Conservation (phyloP, 2,113 vertebrate species). For the Solea senegalensis region DNA sequence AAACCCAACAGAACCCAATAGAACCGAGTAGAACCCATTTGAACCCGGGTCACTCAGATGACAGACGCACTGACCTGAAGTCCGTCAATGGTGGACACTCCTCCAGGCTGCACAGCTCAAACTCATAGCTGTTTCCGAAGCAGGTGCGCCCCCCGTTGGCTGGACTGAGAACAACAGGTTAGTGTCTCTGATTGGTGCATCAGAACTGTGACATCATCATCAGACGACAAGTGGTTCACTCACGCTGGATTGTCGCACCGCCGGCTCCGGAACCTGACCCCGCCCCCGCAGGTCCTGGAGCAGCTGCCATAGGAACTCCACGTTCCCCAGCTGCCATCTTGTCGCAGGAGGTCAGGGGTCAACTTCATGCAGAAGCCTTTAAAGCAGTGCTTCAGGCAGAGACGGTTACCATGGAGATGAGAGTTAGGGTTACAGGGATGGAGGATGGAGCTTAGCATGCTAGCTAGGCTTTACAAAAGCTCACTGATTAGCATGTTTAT, state of each 20-base stretch:
- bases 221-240: slow-evolving; percentile 67
- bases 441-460: not conserved
- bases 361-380: slow-evolving; percentile 95
- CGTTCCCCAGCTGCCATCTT: slow-evolving; percentile 92
- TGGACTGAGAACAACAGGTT: slow-evolving; percentile 79
- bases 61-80: slow-evolving; percentile 79
- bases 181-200: slow-evolving; percentile 17
- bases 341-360: slow-evolving; percentile 91
- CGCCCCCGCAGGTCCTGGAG: slow-evolving; percentile 92
- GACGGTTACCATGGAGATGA: not conserved
- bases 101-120: slow-evolving; percentile 91
- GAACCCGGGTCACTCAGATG: not conserved
- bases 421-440: no score
- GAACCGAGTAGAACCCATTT: not conserved
- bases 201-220: slow-evolving; percentile 1
- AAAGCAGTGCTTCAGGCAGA: slow-evolving; percentile 88
- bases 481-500: no score
- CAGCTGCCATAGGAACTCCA: slow-evolving; percentile 94
- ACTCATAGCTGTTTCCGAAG: slow-evolving; percentile 90
- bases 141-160: slow-evolving; percentile 94
- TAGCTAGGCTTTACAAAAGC: no score
- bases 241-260: slow-evolving; percentile 93
- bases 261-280: slow-evolving; percentile 89
- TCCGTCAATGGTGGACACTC: slow-evolving; percentile 87
- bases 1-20: no score